Conservation (phyloP, 2,113 vertebrate species). For the Daboia siamensis region DNA sequence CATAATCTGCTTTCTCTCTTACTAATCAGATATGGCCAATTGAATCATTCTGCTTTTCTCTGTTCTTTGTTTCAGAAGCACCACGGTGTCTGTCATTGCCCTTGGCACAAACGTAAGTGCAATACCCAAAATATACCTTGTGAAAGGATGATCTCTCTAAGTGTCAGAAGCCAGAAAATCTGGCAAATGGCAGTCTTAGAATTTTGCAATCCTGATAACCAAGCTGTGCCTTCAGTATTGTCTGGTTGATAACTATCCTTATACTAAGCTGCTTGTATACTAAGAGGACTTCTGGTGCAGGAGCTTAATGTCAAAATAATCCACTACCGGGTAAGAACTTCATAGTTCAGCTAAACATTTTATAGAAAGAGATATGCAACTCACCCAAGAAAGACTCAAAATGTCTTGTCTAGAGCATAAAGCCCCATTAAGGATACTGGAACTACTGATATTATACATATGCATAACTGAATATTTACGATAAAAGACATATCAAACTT, state of each 20-base stretch:
- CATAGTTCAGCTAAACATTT: not conserved
- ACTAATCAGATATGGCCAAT: not conserved
- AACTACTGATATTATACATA: not conserved
- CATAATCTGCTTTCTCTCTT: not conserved
- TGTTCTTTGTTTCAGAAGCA: constrained; percentile 69
- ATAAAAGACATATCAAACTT: not conserved
- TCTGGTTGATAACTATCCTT: not conserved
- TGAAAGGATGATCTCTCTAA: not conserved
- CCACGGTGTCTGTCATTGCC: constrained; percentile 71
- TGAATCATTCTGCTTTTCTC: constrained; percentile 59
- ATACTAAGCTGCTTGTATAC: not conserved
- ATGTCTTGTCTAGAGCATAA: not conserved
- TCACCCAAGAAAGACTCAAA: not conserved
- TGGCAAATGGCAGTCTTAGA: not conserved
- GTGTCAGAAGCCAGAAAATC: not conserved
- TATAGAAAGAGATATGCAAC: not conserved
- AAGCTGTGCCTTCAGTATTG: not conserved
- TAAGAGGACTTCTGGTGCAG: not conserved
- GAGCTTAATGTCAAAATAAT: not conserved
- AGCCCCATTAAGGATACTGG: not conserved
- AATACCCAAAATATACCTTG: not conserved
- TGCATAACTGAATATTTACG: not conserved
- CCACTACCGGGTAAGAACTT: not conserved
- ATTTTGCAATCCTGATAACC: not conserved
- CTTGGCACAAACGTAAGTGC: constrained; percentile 76